Base-by-base conservation (phyloP, 2,797 vertebrate genomes). In the Coregonus ussuriensis region DNA sequence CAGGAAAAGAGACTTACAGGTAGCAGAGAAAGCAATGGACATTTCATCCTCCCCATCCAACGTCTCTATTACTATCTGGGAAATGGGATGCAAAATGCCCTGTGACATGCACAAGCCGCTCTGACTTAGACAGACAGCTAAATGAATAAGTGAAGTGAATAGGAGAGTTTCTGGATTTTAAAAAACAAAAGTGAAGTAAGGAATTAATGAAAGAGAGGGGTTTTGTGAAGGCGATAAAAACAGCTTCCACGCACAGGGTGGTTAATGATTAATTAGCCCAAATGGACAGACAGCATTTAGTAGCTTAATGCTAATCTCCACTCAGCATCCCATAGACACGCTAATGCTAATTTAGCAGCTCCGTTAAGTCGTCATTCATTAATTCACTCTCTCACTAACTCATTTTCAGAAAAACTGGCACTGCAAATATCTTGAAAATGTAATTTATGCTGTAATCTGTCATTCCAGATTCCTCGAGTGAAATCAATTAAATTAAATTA, bases 191-290 rank as follows among this genome's bases (percentile, higher is more conserved):
- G 9, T 63, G 3, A 21, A 63, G 6, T 25, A 21, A 63, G 21
- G 31, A 31, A 47, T 47, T 9, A 47, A 11, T 6, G 56, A 63
- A 41, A n/a, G 9, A 2, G n/a, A 41, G 1, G 51, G 4, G 41
- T 80, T 72, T 62, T 65, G 51, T 56, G 78, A 84, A 78, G 41
- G 74, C 66, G 21, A 74, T 69, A 81, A 13, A 47, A 77, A 52
- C 59, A 35, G 74, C 63, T 0, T 1, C 18, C 72, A 77, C 63
- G 63, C 67, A 71, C 53, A 74, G n/a, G 62, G 53, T 75, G 54
- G 81, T 86, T 71, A 91, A 88, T 85, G 63, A 88, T 88, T 88
- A 85, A 84, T 77, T 53, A 52, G 72, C 11, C 56, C 33, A 25
- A 74, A 63, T 47, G 72, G 56, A 47, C 41, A 41, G 33, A 63